A percentile compares a stretch with the other conserved stretches of the same genome.
phyloP scores from a whole-genome alignment of 2,888 invertebrate species.

The Steinernema hermaphroditum region DNA sequence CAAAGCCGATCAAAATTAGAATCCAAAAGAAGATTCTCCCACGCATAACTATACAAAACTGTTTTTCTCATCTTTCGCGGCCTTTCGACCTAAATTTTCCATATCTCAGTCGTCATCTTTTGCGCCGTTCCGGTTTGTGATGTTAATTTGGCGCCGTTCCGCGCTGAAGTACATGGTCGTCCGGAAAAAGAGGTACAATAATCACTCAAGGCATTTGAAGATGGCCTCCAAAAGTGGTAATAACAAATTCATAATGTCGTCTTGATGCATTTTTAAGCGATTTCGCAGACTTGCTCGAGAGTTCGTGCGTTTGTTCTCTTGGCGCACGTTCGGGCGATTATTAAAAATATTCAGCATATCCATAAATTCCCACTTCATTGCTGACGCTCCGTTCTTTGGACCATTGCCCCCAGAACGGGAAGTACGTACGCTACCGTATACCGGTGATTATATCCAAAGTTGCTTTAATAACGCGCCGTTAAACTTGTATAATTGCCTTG shows the following conservation, averaged over 20 bases:
- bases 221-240: not conserved
- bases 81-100: not conserved
- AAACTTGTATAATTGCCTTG: too few species aligned
- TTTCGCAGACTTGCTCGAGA: not conserved
- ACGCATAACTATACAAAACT: not conserved
- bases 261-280: constrained; percentile 16
- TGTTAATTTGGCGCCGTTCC: not conserved
- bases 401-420: too few species aligned
- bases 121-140: not conserved
- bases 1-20: not conserved
- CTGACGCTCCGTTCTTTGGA: not conserved
- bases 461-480: too few species aligned
- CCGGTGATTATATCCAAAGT: too few species aligned
- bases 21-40: not conserved
- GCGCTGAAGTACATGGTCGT: not conserved
- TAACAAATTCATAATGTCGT: constrained; percentile 1
- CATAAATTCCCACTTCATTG: not conserved
- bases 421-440: too few species aligned
- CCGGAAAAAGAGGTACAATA: not conserved
- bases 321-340: constrained; percentile 6
- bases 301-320: not conserved
- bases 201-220: constrained; percentile 10
- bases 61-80: not conserved
- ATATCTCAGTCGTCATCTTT: not conserved
- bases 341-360: constrained; percentile 1